Percentiles rank a stretch among this genome's conserved stretches.
Evolutionary conservation across 1,140 invertebrate species (phyloP).

Genomic region (Magallana angulata): DNA sequence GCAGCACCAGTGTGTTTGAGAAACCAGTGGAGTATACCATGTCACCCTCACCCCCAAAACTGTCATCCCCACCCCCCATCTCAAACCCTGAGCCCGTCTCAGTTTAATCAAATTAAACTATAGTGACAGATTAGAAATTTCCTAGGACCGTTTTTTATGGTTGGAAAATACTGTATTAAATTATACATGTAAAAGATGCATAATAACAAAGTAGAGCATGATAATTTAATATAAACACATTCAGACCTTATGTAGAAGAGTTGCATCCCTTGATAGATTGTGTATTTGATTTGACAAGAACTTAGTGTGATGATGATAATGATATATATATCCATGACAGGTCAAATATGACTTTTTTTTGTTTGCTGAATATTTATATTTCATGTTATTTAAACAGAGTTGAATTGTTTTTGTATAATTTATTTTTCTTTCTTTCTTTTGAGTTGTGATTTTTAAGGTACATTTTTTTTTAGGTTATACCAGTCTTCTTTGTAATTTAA

Average conservation of each 20-base stretch:
- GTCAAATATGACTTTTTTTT: not conserved
- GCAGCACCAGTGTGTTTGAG: constrained; percentile 35
- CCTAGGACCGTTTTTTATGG: not conserved
- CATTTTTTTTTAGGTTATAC: not conserved
- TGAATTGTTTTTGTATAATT: not conserved
- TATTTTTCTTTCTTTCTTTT: constrained; percentile 22
- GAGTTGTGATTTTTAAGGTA: constrained; percentile 27
- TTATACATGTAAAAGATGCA: not conserved
- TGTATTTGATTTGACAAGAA: not conserved
- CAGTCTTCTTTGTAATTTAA: too few relatives aligned
- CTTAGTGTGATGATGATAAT: not conserved
- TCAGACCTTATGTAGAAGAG: too few relatives aligned
- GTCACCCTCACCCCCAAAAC: constrained; percentile 39
- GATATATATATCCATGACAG: not conserved
- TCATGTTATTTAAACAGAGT: constrained; percentile 28
- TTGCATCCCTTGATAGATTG: not conserved
- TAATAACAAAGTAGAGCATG: not conserved
- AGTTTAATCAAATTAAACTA: constrained; percentile 22
- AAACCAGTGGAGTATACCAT: constrained; percentile 45
- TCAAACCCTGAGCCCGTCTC: constrained; percentile 6
- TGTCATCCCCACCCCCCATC: constrained; percentile 26
- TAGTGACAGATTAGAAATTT: not conserved
- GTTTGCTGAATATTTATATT: not conserved
- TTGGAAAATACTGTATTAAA: not conserved
- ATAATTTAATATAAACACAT: not conserved